Percentiles rank a stretch among this genome's conserved stretches.
Conservation (phyloP, 1,140 invertebrate genomes). For the Macrocentrus cingulum region DNA sequence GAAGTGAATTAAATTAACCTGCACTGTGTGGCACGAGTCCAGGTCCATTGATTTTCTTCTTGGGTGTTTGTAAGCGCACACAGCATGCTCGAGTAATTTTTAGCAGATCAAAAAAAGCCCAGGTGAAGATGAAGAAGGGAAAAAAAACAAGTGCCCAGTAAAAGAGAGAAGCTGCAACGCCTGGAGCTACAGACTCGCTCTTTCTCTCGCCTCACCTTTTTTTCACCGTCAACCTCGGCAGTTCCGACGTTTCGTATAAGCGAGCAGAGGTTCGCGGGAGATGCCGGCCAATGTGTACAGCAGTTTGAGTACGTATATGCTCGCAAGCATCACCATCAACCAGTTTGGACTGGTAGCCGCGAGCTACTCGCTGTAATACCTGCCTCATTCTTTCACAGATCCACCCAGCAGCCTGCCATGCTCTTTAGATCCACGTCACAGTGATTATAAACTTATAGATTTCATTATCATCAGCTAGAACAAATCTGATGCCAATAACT, state of each 20-base stretch:
- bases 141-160: constrained; percentile 6
- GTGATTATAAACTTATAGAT: constrained; percentile 4
- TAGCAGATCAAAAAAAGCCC: constrained; percentile 4
- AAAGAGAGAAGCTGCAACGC: constrained; percentile 53
- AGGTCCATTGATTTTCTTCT: too few relatives aligned
- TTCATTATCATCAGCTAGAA: background rate
- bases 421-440: background rate
- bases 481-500: background rate
- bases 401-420: background rate
- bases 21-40: too few relatives aligned
- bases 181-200: constrained; percentile 41
- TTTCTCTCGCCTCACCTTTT: constrained; percentile 25
- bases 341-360: constrained; percentile 25
- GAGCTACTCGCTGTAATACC: constrained; percentile 28
- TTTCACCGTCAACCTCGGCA: constrained; percentile 35
- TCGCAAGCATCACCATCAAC: constrained; percentile 7
- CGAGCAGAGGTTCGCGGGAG: background rate
- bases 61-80: too few relatives aligned
- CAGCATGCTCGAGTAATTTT: too few relatives aligned
- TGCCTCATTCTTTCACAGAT: background rate
- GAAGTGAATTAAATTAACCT: too few relatives aligned
- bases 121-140: constrained; percentile 10
- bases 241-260: constrained; percentile 26
- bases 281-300: background rate
- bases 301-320: background rate